Conservation (phyloP, 2,113 vertebrate species). For the Cynopterus brachyotis region DNA sequence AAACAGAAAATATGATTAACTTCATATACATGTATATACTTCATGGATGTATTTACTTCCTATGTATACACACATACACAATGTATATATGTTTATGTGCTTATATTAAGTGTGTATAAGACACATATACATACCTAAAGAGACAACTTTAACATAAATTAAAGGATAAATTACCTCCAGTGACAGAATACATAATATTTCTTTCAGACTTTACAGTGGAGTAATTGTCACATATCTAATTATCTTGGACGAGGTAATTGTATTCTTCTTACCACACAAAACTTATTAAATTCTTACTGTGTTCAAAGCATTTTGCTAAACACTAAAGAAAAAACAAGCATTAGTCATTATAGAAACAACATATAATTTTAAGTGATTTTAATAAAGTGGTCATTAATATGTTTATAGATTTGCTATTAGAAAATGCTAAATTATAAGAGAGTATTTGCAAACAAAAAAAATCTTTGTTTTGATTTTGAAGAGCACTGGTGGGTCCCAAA, state of each 20-base stretch:
- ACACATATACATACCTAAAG: not conserved
- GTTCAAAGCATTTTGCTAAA: not conserved
- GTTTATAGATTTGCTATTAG: not conserved
- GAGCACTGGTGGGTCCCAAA: not conserved
- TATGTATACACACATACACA: not conserved
- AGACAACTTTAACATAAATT: not conserved
- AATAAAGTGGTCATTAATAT: not conserved
- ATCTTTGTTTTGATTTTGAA: not conserved
- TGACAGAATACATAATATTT: not conserved
- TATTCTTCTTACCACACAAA: not conserved
- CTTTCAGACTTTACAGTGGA: not conserved
- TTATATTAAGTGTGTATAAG: not conserved
- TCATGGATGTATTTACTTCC: not conserved
- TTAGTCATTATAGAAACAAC: not conserved
- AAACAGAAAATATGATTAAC: constrained; percentile 1
- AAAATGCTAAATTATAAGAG: constrained; percentile 21
- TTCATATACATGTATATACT: not conserved
- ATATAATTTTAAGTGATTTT: not conserved
- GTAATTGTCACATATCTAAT: not conserved
- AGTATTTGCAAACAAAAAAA: not conserved
- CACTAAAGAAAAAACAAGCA: not conserved
- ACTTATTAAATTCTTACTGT: not conserved
- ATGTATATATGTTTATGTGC: not conserved
- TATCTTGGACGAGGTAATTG: not conserved
- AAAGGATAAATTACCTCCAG: not conserved